phyloP scores from a whole-genome alignment of 1,140 invertebrate genomes.

The Drosophila santomea region DNA sequence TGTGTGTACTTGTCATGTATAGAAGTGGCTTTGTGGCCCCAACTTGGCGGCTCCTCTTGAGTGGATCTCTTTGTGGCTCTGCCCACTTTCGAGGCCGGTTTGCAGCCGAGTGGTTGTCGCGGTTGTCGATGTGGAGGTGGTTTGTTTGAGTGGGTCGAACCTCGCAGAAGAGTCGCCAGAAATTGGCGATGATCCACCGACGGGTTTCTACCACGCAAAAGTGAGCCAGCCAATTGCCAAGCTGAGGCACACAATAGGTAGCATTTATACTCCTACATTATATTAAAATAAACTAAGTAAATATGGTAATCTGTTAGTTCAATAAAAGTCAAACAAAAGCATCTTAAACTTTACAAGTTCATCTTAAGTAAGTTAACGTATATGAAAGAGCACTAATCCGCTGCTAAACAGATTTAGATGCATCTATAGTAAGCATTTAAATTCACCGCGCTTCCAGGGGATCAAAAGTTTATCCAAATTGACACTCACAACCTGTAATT shows the following conservation, averaged over 20 bases:
- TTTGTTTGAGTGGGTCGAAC: slow-evolving; percentile 14
- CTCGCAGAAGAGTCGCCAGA: slow-evolving; percentile 3
- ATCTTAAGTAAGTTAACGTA: background rate
- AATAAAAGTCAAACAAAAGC: background rate
- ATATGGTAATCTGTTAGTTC: background rate
- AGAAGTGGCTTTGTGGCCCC: slow-evolving; percentile 17
- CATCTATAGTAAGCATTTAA: slow-evolving; percentile 6
- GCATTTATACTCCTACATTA: background rate
- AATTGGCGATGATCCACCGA: slow-evolving; percentile 32
- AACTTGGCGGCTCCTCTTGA: slow-evolving; percentile 47
- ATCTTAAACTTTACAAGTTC: background rate
- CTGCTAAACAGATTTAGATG: slow-evolving; percentile 8
- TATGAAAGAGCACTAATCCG: slow-evolving; percentile 10
- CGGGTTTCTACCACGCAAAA: slow-evolving; percentile 19
- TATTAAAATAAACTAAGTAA: background rate
- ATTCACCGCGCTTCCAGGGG: slow-evolving; percentile 25
- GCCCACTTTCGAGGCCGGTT: slow-evolving; percentile 70
- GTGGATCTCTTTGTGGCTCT: slow-evolving; percentile 71
- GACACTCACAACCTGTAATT: slow-evolving; percentile 58
- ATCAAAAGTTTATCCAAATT: slow-evolving; percentile 48
- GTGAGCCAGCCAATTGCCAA: slow-evolving; percentile 1
- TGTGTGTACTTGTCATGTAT: slow-evolving; percentile 29
- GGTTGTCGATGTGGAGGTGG: slow-evolving; percentile 11
- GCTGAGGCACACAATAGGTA: background rate
- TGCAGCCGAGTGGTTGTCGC: slow-evolving; percentile 5